These are phyloP conservation scores for Opisthocomus hoazin DNA, from an alignment of 2,113 vertebrate genomes.

Conservation along the genomic window DNA sequence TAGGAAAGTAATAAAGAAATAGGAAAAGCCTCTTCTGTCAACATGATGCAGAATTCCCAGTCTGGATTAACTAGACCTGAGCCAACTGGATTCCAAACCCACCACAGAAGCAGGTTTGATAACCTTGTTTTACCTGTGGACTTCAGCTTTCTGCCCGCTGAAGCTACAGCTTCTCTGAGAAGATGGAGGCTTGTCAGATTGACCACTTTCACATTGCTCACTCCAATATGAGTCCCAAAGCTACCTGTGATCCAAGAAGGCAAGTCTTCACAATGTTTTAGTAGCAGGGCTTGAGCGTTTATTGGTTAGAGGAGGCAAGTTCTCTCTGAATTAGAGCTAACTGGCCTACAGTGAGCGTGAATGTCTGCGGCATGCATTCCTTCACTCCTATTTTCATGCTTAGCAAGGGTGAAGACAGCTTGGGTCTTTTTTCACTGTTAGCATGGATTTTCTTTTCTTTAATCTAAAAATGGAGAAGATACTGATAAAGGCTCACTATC, in stretches of 20 bases:
- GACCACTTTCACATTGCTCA: background rate
- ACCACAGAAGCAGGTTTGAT: fast-evolving
- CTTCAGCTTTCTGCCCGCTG: background rate
- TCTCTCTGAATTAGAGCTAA: background rate
- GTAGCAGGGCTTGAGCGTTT: background rate
- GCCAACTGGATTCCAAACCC: background rate
- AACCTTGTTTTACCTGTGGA: background rate
- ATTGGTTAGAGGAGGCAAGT: background rate
- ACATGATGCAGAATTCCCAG: background rate
- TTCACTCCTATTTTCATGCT: background rate
- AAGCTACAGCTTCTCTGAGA: background rate
- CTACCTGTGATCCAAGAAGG: background rate
- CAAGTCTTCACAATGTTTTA: background rate
- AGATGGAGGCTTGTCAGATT: background rate
- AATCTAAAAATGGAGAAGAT: background rate
- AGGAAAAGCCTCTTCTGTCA: background rate
- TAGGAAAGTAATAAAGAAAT: background rate
- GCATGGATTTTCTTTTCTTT: background rate
- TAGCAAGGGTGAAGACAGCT: background rate
- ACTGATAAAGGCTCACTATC: background rate
- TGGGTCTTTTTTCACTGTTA: background rate
- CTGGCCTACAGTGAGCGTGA: background rate
- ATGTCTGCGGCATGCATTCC: background rate
- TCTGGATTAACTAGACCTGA: background rate
- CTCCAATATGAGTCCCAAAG: background rate